phyloP scores from a whole-genome alignment of 2,888 invertebrate species.

The Plebejus anna region DNA sequence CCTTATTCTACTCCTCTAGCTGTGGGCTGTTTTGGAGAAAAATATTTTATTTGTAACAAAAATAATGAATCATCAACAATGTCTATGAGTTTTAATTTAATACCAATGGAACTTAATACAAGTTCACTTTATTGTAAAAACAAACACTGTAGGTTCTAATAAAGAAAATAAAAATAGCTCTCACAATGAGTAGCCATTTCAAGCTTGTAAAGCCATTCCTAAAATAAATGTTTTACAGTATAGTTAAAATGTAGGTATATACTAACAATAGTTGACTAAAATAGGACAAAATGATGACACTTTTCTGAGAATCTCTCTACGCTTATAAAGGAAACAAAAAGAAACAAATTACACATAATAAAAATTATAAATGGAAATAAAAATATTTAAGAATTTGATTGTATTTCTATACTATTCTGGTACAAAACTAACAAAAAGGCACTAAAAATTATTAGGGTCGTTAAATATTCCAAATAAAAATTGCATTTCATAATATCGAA shows the following conservation, averaged over 20 bases:
- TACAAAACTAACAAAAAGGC: conserved; percentile 51
- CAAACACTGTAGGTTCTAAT: conserved; percentile 46
- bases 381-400: conserved; percentile 29
- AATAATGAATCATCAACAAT: conserved; percentile 39
- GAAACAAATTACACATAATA: conserved; percentile 6
- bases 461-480: conserved; percentile 56
- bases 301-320: conserved; percentile 17
- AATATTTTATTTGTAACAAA: conserved; percentile 22
- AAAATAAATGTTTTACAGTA: conserved; percentile 23
- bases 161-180: conserved; percentile 12
- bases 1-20: not conserved
- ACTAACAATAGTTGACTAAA: conserved; percentile 22
- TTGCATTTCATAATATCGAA: conserved; percentile 54
- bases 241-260: conserved; percentile 22
- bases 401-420: conserved; percentile 28
- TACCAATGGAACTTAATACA: conserved; percentile 68
- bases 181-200: not conserved
- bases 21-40: not conserved
- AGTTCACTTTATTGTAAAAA: conserved; percentile 53
- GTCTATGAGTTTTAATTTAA: conserved; percentile 65
- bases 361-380: conserved; percentile 23
- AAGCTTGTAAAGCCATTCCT: conserved; percentile 22
- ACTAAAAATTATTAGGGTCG: conserved; percentile 67
- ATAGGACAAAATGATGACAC: conserved; percentile 24
- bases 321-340: conserved; percentile 8